A percentile compares a stretch with the other conserved stretches of the same genome.
Evolutionary conservation across 2,888 invertebrate species (phyloP).

Genomic region (Dioctria linearis): DNA sequence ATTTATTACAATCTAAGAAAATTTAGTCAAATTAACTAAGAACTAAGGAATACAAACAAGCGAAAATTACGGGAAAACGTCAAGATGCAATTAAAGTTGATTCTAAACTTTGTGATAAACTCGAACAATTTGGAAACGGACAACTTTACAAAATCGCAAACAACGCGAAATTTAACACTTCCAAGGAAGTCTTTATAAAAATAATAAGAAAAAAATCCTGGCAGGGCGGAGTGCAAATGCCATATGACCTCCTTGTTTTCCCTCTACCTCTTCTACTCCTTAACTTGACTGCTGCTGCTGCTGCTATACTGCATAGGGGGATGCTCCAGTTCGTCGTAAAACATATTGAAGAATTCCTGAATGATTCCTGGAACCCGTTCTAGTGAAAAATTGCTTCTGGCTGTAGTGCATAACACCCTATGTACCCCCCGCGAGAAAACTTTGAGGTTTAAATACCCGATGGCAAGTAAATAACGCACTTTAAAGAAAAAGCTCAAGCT

Average conservation of each 20-base stretch:
- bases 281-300: no score
- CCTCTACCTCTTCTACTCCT: no score
- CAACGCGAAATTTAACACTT: neutral
- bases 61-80: conserved; percentile 2
- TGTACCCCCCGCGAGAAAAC: conserved; percentile 1
- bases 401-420: neutral
- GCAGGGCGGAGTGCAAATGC: neutral
- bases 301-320: neutral
- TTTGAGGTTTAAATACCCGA: conserved; percentile 3
- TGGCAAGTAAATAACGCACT: conserved; percentile 22
- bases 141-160: neutral
- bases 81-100: conserved; percentile 19
- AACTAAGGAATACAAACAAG: conserved; percentile 14
- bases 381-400: conserved; percentile 14
- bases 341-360: conserved; percentile 24
- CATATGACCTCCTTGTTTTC: conserved; percentile 20
- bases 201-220: conserved; percentile 14
- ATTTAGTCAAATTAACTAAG: neutral
- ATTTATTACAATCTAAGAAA: neutral
- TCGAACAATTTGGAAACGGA: conserved; percentile 6
- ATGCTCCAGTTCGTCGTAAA: conserved; percentile 2
- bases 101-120: conserved; percentile 12
- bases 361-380: conserved; percentile 20
- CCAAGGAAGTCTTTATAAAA: conserved; percentile 18
- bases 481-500: neutral